Evolutionary conservation across 2,113 vertebrate genomes (phyloP).

Genomic region (cat (Felis catus)): DNA sequence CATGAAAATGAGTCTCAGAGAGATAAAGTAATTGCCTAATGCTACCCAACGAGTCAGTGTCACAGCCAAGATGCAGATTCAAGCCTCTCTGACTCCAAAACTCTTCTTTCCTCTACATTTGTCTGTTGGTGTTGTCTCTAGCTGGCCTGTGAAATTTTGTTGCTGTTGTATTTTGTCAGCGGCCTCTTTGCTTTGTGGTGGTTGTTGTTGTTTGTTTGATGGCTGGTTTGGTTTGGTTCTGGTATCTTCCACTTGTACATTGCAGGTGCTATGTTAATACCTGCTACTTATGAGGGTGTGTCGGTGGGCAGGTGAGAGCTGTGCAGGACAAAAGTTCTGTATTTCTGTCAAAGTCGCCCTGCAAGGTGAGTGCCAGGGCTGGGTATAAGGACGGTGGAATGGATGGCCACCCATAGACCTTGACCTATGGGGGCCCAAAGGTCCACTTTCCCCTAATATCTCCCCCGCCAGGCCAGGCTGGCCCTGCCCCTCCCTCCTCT

Average conservation of each 20-base stretch:
- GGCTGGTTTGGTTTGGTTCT: background rate
- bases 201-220: background rate
- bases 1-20: conserved; percentile 17
- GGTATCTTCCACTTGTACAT: background rate
- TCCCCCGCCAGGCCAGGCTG: background rate
- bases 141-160: background rate
- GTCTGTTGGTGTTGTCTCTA: background rate
- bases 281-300: background rate
- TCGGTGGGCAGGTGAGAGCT: background rate
- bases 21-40: background rate
- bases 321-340: background rate
- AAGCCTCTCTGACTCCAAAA: background rate
- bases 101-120: background rate
- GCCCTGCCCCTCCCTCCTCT: background rate
- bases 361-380: background rate
- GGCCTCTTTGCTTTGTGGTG: background rate
- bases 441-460: background rate
- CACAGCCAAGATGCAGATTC: background rate
- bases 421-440: background rate
- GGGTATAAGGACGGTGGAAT: background rate
- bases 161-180: background rate
- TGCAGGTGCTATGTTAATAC: background rate
- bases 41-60: background rate
- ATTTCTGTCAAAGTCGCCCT: background rate
- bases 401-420: background rate